phyloP scores from a whole-genome alignment of 2,888 invertebrate species.

The Chalcosyrphus nemorum region DNA sequence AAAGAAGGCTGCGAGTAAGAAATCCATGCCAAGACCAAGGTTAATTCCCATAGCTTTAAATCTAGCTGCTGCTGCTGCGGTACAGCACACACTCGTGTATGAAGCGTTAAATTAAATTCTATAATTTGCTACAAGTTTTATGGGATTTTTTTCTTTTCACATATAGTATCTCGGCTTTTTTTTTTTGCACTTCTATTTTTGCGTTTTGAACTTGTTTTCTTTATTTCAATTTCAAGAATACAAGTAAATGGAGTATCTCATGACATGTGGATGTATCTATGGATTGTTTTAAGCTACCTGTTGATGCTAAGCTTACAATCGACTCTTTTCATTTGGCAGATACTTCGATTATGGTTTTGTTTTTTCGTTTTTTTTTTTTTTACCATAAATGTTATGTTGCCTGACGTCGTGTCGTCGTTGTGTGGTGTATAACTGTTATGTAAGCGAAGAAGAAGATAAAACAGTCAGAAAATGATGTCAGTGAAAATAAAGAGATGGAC shows the following conservation, averaged over 20 bases:
- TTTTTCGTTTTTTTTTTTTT: conserved; percentile 17
- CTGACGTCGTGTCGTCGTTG: conserved; percentile 43
- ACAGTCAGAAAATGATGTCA: conserved; percentile 57
- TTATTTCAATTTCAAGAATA: conserved; percentile 62
- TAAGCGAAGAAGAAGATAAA: conserved; percentile 31
- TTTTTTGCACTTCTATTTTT: conserved; percentile 35
- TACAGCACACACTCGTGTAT: conserved; percentile 30
- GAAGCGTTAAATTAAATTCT: conserved; percentile 60
- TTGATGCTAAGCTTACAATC: not conserved
- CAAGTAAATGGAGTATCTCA: conserved; percentile 29
- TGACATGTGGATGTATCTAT: conserved; percentile 7
- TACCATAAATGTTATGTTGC: conserved; percentile 42
- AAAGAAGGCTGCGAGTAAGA: conserved; percentile 44
- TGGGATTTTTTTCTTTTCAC: conserved; percentile 12
- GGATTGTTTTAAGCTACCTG: conserved; percentile 16
- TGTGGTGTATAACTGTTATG: conserved; percentile 50
- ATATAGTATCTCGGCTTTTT: not conserved
- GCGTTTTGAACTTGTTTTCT: conserved; percentile 63
- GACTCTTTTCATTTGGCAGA: conserved; percentile 37
- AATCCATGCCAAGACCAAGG: conserved; percentile 74
- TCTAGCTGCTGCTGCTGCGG: conserved; percentile 25
- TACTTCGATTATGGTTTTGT: conserved; percentile 36
- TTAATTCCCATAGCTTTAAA: conserved; percentile 61
- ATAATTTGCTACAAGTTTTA: conserved; percentile 57
- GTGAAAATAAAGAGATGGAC: conserved; percentile 67